phyloP scores from a whole-genome alignment of 2,797 vertebrate species.

The Buceros bicornis region DNA sequence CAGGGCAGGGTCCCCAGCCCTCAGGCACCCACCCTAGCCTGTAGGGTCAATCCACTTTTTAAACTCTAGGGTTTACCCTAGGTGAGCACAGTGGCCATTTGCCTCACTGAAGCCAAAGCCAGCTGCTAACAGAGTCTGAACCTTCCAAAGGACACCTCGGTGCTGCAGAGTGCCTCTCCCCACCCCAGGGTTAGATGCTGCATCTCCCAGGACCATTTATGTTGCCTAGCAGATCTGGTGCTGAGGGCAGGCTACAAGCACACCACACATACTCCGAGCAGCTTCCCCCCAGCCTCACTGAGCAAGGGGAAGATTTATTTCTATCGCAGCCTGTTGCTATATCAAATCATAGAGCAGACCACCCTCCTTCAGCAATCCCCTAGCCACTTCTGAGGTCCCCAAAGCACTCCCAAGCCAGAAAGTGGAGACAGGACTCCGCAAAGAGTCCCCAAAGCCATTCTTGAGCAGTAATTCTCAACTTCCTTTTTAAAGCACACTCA shows the following conservation, averaged over 20 bases:
- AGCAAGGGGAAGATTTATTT: too few species aligned
- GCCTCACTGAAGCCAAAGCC: neutral
- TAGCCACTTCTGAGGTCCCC: neutral
- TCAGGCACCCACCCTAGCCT: neutral
- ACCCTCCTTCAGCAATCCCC: neutral
- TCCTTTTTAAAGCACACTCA: neutral
- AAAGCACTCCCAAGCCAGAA: neutral
- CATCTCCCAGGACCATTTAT: too few species aligned
- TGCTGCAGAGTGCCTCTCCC: too few species aligned
- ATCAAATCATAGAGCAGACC: neutral
- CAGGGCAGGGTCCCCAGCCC: too few species aligned
- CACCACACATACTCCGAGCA: neutral
- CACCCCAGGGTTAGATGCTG: too few species aligned
- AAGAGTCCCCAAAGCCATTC: neutral
- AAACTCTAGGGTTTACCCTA: too few species aligned
- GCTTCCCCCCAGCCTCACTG: neutral
- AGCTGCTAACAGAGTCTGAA: neutral
- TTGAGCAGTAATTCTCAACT: neutral
- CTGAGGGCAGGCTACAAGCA: too few species aligned
- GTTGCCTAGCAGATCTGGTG: too few species aligned
- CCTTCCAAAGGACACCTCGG: neutral
- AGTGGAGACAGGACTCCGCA: accelerated
- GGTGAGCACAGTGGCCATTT: too few species aligned
- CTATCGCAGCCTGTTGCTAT: neutral
- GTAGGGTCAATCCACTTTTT: neutral